These are phyloP conservation scores for Lampris megalopsis DNA, from an alignment of 2,113 vertebrate genomes.

Conservation along the genomic window DNA sequence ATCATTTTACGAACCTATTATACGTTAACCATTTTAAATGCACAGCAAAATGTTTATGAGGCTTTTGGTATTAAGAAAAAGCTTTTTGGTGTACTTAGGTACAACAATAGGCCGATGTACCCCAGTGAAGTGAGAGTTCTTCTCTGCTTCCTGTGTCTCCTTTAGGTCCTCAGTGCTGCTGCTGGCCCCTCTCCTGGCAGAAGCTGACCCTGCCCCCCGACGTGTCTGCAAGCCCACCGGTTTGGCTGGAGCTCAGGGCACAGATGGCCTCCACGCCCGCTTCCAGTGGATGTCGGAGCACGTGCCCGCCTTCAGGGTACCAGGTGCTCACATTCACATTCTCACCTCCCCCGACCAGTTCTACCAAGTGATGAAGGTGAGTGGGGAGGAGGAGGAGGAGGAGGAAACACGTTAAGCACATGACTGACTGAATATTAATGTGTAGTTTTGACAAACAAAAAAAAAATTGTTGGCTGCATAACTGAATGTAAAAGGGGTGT, in stretches of 20 bases:
- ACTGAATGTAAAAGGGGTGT: neutral
- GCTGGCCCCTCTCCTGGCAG: conserved; percentile 88
- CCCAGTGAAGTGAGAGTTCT: neutral
- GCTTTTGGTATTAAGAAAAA: no score
- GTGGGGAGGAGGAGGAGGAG: conserved; percentile 4
- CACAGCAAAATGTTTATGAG: no score
- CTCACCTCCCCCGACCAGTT: conserved; percentile 92
- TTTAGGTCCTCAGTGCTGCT: conserved; percentile 92
- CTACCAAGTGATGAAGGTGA: conserved; percentile 94
- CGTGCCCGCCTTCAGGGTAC: conserved; percentile 92
- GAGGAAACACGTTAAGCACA: no score
- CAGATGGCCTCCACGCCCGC: conserved; percentile 75
- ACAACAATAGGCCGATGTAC: no score
- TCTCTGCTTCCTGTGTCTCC: conserved; percentile 3
- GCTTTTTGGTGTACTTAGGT: no score
- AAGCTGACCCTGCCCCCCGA: conserved; percentile 77
- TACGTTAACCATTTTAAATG: no score
- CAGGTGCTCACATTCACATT: conserved; percentile 86
- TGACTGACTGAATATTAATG: no score
- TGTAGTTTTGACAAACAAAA: no score
- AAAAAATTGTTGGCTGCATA: neutral
- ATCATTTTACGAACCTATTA: no score
- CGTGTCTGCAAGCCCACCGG: conserved; percentile 70
- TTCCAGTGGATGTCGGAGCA: conserved; percentile 94
- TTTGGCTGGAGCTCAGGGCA: conserved; percentile 81